Evolutionary conservation across 2,113 vertebrate species (phyloP).

Genomic region (Siniperca chuatsi): DNA sequence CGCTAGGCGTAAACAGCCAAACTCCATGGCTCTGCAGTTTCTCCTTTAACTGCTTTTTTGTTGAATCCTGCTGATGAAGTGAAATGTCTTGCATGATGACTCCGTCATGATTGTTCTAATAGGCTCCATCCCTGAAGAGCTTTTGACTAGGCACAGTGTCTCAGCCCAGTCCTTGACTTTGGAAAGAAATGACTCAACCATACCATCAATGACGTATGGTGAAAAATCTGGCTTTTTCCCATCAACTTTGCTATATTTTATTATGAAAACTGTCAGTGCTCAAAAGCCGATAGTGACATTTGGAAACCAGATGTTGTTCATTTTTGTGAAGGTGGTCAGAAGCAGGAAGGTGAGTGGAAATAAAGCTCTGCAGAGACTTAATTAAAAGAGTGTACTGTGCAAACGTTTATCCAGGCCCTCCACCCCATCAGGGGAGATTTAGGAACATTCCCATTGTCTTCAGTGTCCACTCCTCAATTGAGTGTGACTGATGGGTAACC

Average conservation of each 20-base stretch:
- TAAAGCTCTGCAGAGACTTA: constrained; percentile 76
- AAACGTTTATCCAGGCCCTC: constrained; percentile 80
- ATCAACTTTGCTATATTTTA: constrained; percentile 43
- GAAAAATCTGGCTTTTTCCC: constrained; percentile 21
- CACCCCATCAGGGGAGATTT: constrained; percentile 68
- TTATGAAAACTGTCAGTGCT: constrained; percentile 31
- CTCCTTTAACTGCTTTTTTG: constrained; percentile 50
- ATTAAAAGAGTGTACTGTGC: constrained; percentile 74
- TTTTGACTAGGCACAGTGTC: constrained; percentile 42
- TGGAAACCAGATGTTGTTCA: constrained; percentile 73
- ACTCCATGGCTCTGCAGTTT: constrained; percentile 76
- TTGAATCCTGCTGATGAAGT: constrained; percentile 72
- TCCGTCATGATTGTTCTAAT: constrained; percentile 57
- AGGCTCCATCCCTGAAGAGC: constrained; percentile 24
- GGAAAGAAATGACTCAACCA: constrained; percentile 65
- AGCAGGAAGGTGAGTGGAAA: constrained; percentile 76
- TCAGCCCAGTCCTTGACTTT: constrained; percentile 35
- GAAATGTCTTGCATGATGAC: constrained; percentile 55
- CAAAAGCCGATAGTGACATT: constrained; percentile 54
- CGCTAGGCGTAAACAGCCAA: constrained; percentile 76
- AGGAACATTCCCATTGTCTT: constrained; percentile 76
- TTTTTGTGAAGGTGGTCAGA: constrained; percentile 60
- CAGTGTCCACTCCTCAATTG: constrained; percentile 57
- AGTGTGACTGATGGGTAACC: constrained; percentile 82
- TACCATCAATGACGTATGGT: constrained; percentile 27